Conservation (phyloP, 2,888 invertebrate species). For the Agelastica alni region DNA sequence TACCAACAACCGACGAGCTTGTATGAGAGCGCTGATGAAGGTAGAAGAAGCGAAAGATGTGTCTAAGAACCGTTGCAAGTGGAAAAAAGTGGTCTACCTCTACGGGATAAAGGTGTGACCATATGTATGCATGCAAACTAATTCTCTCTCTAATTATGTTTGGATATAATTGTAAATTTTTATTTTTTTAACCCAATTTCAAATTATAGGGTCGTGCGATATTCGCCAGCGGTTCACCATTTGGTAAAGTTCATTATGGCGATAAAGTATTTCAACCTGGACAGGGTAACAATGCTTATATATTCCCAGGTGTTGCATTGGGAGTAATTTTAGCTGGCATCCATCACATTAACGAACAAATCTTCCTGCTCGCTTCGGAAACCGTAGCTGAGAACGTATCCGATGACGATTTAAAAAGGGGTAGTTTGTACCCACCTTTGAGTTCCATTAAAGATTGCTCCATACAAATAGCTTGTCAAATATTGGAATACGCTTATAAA, state of each 20-base stretch:
- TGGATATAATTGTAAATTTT: no score
- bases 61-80: no score
- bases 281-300: constrained; percentile 97
- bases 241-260: constrained; percentile 78
- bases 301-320: constrained; percentile 94
- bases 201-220: constrained; percentile 85
- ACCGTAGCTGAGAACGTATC: constrained; percentile 83
- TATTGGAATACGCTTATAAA: constrained; percentile 87
- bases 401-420: constrained; percentile 77
- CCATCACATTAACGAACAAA: constrained; percentile 89
- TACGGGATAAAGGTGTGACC: no score
- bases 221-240: constrained; percentile 96
- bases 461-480: constrained; percentile 82
- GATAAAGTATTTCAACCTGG: constrained; percentile 87
- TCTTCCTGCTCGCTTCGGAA: constrained; percentile 95
- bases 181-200: no score
- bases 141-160: no score
- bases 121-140: no score
- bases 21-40: no score
- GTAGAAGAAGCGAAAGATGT: no score
- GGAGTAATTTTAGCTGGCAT: constrained; percentile 94
- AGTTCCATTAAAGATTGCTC: constrained; percentile 84
- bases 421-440: constrained; percentile 93
- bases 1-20: no score
- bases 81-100: no score